Evolutionary conservation across 2,888 invertebrate species (phyloP).

Genomic region (Leptopterna dolabrata): DNA sequence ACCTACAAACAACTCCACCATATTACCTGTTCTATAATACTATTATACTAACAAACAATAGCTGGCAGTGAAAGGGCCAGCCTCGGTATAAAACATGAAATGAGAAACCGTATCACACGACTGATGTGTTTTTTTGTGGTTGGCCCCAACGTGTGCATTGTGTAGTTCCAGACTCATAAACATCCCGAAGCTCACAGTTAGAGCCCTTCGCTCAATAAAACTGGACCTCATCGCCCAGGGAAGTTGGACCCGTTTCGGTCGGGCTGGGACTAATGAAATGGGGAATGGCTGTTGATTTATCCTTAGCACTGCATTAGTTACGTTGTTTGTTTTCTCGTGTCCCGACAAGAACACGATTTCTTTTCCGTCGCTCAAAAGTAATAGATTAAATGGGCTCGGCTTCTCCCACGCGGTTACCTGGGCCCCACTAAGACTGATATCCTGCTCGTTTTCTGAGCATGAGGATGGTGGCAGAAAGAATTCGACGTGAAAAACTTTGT

Average conservation of each 20-base stretch:
- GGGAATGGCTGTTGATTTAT: conserved; percentile 40
- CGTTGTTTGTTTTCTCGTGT: conserved; percentile 37
- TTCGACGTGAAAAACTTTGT: background rate
- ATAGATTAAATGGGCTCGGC: conserved; percentile 31
- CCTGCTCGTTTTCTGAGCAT: background rate
- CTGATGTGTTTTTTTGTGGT: background rate
- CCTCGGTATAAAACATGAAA: background rate
- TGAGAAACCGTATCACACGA: background rate
- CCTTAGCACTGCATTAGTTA: conserved; percentile 19
- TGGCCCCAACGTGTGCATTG: background rate
- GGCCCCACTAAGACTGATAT: background rate
- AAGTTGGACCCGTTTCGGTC: background rate
- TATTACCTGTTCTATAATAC: too few species aligned
- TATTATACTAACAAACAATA: too few species aligned
- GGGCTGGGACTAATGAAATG: conserved; percentile 33
- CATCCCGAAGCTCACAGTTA: background rate
- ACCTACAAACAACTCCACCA: too few species aligned
- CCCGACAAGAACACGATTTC: conserved; percentile 31
- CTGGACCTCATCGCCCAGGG: conserved; percentile 17
- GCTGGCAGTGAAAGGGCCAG: background rate
- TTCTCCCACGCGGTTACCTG: conserved; percentile 38
- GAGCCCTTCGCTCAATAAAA: background rate
- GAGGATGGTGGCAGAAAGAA: background rate
- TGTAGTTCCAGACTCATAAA: background rate
- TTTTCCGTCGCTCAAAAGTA: background rate